These are phyloP conservation scores for Synanceia verrucosa DNA, from an alignment of 2,797 vertebrate genomes.

Conservation along the genomic window DNA sequence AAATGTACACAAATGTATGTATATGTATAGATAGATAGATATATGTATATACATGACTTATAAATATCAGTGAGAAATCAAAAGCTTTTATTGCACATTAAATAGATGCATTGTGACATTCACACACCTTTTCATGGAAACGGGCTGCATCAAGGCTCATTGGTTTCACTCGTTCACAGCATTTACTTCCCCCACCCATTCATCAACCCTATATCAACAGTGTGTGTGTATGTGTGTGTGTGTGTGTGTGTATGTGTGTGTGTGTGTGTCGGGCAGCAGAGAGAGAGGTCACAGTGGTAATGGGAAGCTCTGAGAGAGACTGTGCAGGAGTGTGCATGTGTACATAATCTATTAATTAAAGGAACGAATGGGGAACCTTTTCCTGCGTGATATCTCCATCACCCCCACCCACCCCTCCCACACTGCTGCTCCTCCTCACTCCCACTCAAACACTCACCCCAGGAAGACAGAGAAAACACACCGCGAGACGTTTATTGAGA, in stretches of 20 bases:
- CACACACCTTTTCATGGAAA: too few species aligned
- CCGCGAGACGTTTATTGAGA: conserved; percentile 71
- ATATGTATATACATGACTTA: too few species aligned
- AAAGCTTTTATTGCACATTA: background rate
- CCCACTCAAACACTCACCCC: conserved; percentile 20
- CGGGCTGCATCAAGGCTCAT: conserved; percentile 14
- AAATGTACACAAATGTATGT: too few species aligned
- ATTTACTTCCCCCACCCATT: conserved; percentile 13
- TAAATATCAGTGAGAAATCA: too few species aligned
- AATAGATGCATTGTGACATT: too few species aligned
- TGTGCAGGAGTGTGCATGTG: conserved; percentile 90
- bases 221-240: conserved; percentile 11
- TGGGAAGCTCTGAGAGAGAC: conserved; percentile 87
- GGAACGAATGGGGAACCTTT: conserved; percentile 80
- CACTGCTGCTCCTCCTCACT: background rate
- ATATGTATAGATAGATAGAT: too few species aligned
- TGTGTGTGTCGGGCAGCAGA: conserved; percentile 68
- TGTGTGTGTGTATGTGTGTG: conserved; percentile 9
- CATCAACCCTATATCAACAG: background rate
- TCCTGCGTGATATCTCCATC: conserved; percentile 79
- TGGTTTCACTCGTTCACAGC: background rate
- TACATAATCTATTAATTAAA: conserved; percentile 98
- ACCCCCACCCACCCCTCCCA: background rate
- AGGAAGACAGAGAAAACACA: conserved; percentile 59
- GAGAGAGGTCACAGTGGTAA: conserved; percentile 89